A percentile compares a stretch with the other conserved stretches of the same genome.
Conservation (phyloP, 2,113 vertebrate genomes). For the Acanthochromis polyacanthus region DNA sequence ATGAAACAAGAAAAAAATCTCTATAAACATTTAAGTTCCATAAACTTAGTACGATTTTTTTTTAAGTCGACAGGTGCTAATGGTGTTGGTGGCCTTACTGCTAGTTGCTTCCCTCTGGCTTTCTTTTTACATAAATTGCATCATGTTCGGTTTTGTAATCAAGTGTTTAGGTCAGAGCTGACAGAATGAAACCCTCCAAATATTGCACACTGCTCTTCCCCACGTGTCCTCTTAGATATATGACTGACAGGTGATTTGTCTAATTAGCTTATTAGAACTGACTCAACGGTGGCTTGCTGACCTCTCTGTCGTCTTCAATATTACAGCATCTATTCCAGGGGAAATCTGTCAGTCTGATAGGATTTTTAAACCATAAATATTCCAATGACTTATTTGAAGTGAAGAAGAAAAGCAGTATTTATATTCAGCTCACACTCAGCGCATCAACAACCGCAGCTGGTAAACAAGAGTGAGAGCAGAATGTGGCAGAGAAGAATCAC, state of each 20-base stretch:
- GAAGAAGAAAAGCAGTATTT: neutral
- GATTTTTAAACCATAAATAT: neutral
- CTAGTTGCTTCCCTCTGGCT: constrained; percentile 16
- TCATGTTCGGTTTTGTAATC: neutral
- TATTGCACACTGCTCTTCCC: neutral
- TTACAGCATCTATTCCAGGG: constrained; percentile 1
- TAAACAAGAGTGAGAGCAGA: neutral
- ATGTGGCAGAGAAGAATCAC: too few species aligned
- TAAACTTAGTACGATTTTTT: neutral
- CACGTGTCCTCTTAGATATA: neutral
- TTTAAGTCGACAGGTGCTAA: neutral
- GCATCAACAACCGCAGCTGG: neutral
- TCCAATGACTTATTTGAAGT: neutral
- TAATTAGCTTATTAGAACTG: constrained; percentile 33
- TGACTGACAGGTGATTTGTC: constrained; percentile 37
- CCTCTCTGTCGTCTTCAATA: constrained; percentile 25
- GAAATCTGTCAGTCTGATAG: neutral
- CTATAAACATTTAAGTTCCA: neutral
- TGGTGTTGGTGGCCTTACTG: neutral
- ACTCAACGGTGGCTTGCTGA: constrained; percentile 3
- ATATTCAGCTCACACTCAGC: neutral
- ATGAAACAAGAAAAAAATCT: neutral
- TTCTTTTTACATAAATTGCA: neutral
- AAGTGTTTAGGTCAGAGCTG: neutral
- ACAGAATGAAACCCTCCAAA: neutral